phyloP scores from a whole-genome alignment of 2,113 vertebrate genomes.

The Oncorhynchus keta region DNA sequence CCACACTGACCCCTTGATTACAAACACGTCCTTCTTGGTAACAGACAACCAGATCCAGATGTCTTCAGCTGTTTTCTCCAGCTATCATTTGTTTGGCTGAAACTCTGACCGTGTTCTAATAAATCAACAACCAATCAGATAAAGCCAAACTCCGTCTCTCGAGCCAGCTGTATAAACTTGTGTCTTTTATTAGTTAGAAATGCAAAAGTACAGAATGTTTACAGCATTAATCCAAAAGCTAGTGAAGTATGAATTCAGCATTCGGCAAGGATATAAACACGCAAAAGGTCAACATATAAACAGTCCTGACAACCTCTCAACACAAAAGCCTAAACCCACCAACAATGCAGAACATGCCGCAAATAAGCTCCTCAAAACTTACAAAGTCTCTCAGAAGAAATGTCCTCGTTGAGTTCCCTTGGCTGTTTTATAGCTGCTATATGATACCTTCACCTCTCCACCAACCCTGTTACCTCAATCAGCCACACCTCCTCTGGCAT shows the following conservation, averaged over 20 bases:
- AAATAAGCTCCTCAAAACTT: conserved; percentile 5
- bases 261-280: neutral
- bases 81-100: neutral
- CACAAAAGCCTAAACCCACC: conserved; percentile 39
- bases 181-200: neutral
- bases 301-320: neutral
- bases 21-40: neutral
- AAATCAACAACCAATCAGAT: neutral
- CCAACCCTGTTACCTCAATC: neutral
- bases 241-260: neutral
- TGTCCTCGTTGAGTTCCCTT: neutral
- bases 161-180: neutral
- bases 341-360: neutral
- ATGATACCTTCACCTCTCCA: conserved; percentile 1
- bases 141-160: neutral
- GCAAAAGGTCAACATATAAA: conserved; percentile 18
- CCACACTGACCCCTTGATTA: conserved; percentile 7
- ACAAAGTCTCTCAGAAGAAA: conserved; percentile 2
- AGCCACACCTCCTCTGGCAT: conserved; percentile 38
- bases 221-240: neutral
- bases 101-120: neutral
- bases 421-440: conserved; percentile 32
- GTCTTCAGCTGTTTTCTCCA: conserved; percentile 38
- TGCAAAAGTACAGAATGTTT: neutral
- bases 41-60: conserved; percentile 17